Evolutionary conservation across 2,888 invertebrate species (phyloP).

Genomic region (Phalera bucephala): DNA sequence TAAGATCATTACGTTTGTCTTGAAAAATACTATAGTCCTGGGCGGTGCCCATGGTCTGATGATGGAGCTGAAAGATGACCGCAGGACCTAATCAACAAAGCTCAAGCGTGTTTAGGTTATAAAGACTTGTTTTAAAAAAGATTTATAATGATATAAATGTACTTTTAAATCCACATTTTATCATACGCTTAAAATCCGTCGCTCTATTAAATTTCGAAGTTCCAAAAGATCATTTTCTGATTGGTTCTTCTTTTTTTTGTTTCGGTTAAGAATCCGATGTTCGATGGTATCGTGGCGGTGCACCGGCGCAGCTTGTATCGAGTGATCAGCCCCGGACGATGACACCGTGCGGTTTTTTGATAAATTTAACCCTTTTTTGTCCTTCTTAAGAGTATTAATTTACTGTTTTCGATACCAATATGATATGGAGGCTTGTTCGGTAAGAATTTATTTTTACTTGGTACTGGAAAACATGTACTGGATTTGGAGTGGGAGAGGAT

Average conservation of each 20-base stretch:
- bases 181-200: too few relatives aligned
- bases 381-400: constrained; percentile 67
- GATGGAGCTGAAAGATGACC: too few relatives aligned
- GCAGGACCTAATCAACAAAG: too few relatives aligned
- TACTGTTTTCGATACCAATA: constrained; percentile 60
- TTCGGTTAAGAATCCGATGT: constrained; percentile 25
- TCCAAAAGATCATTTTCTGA: constrained; percentile 29
- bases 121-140: too few relatives aligned
- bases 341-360: constrained; percentile 71
- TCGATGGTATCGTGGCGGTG: constrained; percentile 35
- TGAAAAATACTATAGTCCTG: too few relatives aligned
- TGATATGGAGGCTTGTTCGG: constrained; percentile 37
- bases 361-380: constrained; percentile 51
- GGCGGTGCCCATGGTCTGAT: too few relatives aligned
- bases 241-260: constrained; percentile 22
- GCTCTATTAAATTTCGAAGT: constrained; percentile 13
- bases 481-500: too few relatives aligned
- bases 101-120: too few relatives aligned
- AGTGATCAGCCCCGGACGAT: constrained; percentile 68
- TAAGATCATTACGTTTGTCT: too few relatives aligned
- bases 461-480: too few relatives aligned
- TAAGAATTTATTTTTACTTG: background rate
- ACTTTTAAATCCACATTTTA: too few relatives aligned
- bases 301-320: constrained; percentile 42
- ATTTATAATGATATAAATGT: too few relatives aligned